Conservation (phyloP, 2,113 vertebrate species). For the Lanius collurio region DNA sequence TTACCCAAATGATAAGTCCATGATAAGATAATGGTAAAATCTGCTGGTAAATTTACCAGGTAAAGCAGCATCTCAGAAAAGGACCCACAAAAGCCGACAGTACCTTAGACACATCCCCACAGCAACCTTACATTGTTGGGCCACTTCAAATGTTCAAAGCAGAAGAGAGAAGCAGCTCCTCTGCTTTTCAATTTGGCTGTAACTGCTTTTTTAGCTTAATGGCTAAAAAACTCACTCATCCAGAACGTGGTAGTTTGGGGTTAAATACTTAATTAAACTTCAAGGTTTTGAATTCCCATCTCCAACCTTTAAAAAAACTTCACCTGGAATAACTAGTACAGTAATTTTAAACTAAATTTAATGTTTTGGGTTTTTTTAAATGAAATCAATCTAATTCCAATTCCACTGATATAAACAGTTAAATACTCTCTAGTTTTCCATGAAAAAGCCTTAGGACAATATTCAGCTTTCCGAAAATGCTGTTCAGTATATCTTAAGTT, state of each 20-base stretch:
- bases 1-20: background rate
- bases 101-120: background rate
- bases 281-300: background rate
- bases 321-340: background rate
- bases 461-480: background rate
- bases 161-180: background rate
- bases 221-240: background rate
- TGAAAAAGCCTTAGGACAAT: background rate
- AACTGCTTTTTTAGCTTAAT: background rate
- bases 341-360: background rate
- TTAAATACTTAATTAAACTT: background rate
- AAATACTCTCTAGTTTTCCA: background rate
- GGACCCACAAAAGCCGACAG: background rate
- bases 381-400: background rate
- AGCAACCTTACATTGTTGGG: background rate
- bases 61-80: background rate
- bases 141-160: background rate
- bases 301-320: background rate
- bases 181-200: background rate
- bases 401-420: background rate
- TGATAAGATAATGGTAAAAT: no score
- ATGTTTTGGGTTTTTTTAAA: background rate
- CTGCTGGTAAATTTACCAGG: background rate
- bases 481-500: background rate
- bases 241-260: background rate